A percentile compares a stretch with the other conserved stretches of the same genome.
These are phyloP conservation scores for Palloptera scutellata DNA, from an alignment of 2,888 invertebrate genomes.

Conservation along the genomic window DNA sequence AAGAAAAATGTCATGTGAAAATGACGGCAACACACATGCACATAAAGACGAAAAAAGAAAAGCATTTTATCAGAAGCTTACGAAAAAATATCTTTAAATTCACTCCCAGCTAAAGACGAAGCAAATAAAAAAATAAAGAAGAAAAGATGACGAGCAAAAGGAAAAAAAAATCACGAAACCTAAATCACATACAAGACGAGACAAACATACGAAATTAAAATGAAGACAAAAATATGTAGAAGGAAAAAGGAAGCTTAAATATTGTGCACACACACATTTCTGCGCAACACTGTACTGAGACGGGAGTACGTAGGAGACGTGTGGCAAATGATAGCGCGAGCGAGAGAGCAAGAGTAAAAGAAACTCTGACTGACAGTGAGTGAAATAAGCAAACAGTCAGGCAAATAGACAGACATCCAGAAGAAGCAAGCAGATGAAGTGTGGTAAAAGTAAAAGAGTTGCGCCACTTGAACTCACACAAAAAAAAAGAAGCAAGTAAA, in stretches of 20 bases:
- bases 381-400: conserved; percentile 16
- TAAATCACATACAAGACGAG: conserved; percentile 40
- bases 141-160: conserved; percentile 1
- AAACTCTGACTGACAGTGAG: conserved; percentile 15
- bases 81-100: background rate
- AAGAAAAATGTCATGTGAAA: background rate
- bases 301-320: too few relatives aligned
- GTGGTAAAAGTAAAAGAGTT: too few relatives aligned
- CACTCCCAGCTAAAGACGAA: background rate
- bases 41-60: too few relatives aligned
- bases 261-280: background rate
- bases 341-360: background rate
- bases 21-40: background rate
- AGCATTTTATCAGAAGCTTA: background rate
- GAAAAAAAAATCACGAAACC: conserved; percentile 25
- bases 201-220: conserved; percentile 53
- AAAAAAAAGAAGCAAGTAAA: too few relatives aligned
- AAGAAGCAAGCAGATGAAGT: too few relatives aligned
- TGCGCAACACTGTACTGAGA: too few relatives aligned
- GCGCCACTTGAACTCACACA: background rate
- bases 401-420: background rate
- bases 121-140: too few relatives aligned
- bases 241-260: conserved; percentile 6
- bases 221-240: conserved; percentile 36
- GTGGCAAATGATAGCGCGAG: too few relatives aligned